Percentiles rank a stretch among this genome's conserved stretches.
Conservation (phyloP, 2,888 invertebrate species). For the Drosophila borealis region DNA sequence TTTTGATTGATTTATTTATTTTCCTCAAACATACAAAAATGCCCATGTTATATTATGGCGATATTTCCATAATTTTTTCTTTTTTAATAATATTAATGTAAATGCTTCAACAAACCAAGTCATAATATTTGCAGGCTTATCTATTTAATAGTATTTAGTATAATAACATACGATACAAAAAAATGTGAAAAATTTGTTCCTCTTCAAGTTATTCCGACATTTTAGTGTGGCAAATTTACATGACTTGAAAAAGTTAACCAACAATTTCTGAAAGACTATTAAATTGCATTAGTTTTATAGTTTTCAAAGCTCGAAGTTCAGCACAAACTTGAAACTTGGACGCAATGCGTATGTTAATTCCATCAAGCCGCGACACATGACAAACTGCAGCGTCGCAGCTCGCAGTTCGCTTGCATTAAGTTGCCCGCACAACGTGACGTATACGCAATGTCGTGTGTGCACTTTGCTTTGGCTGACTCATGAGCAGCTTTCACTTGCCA, state of each 20-base stretch:
- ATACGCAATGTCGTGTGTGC: conserved; percentile 74
- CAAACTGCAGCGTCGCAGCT: conserved; percentile 39
- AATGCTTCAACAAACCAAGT: no score
- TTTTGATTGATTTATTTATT: no score
- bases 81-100: no score
- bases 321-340: conserved; percentile 19
- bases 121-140: no score
- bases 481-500: conserved; percentile 44
- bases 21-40: no score
- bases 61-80: no score
- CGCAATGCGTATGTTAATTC: conserved; percentile 61
- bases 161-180: not conserved
- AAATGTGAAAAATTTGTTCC: not conserved
- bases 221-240: conserved; percentile 17
- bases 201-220: conserved; percentile 2
- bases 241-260: conserved; percentile 30
- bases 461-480: conserved; percentile 63
- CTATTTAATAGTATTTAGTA: no score
- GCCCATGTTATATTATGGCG: no score
- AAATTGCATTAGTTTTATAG: conserved; percentile 61
- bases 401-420: conserved; percentile 63
- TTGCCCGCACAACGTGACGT: conserved; percentile 66
- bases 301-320: conserved; percentile 36
- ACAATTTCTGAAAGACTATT: conserved; percentile 40
- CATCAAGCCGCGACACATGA: conserved; percentile 58